These are phyloP conservation scores for Himalopsyche tibetana DNA, from an alignment of 2,888 invertebrate species.

Conservation along the genomic window DNA sequence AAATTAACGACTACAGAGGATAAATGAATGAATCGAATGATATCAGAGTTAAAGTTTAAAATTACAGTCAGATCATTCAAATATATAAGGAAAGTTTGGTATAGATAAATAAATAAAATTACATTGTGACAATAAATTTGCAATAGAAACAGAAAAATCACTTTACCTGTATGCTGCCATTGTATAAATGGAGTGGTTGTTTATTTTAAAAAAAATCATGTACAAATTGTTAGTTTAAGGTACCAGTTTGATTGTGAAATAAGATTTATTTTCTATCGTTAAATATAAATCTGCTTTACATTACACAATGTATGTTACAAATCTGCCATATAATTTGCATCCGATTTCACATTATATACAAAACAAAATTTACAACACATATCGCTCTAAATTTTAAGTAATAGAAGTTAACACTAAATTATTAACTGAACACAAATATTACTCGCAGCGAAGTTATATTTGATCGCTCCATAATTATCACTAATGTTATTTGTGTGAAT, in stretches of 20 bases:
- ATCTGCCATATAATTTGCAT: constrained; percentile 60
- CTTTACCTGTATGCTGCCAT: constrained; percentile 59
- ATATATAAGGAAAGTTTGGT: background rate
- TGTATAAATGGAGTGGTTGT: constrained; percentile 49
- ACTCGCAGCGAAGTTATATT: constrained; percentile 48
- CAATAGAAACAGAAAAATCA: constrained; percentile 56
- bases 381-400: constrained; percentile 50
- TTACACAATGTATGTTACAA: constrained; percentile 57
- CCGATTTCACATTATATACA: constrained; percentile 59
- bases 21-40: constrained; percentile 17
- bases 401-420: constrained; percentile 58
- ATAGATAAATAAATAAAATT: constrained; percentile 46
- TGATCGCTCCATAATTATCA: constrained; percentile 42
- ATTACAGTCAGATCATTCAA: constrained; percentile 21
- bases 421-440: constrained; percentile 61
- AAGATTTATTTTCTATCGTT: constrained; percentile 62
- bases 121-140: constrained; percentile 28
- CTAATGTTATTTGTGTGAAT: constrained; percentile 19
- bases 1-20: background rate
- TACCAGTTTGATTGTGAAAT: constrained; percentile 52
- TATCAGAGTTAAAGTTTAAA: background rate
- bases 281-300: constrained; percentile 61
- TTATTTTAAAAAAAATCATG: constrained; percentile 50
- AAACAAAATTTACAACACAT: constrained; percentile 59
- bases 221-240: constrained; percentile 59